Evolutionary conservation across 2,113 vertebrate genomes (phyloP), one percentile per base, ranked within the genome.

Genomic region (Pampusana beccarii): DNA sequence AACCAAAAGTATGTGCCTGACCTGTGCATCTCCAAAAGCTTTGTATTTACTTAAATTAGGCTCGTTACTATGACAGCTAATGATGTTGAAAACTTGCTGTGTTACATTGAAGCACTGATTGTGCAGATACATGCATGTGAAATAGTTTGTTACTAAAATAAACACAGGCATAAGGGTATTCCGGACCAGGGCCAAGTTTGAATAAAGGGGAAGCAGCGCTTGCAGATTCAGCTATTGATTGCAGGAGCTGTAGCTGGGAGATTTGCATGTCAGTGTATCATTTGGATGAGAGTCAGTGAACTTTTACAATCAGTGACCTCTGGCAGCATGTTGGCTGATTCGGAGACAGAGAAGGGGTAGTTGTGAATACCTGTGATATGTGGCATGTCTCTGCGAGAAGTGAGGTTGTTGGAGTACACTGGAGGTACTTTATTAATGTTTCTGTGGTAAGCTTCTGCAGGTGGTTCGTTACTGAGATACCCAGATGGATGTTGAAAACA

Each of bases 101-200:
- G 74, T 74, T 83, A 8, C 56, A 50, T 1, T 3, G 29, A 83
- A 65, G 75, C 56, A 1, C 72, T 38, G 80, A 67, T 53, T 93
- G 57, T 86, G 91, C 84, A 69, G 91, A 87, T 95, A 70, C 80
- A 92, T 93, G 86, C 73, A 67, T 71, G 65, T 67, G 89, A 91
- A 94, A 84, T 69, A 44, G 81, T 86, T 92, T 86, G 93, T 84
- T 86, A 71, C 91, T 93, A 92, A 97, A 95, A 95, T 94, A 96
- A 96, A 94, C 88, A 75, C 10, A 29, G 65, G 50, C 88, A 80
- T 31, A 80, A 95, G 57, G 72, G 61, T 73, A 90, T 82, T 88
- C 73, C 89, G 95, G 93, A 96, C 60, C 25, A 19, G 61, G 86
- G 86, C 96, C 91, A 93, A 95, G 62, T 86, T 94, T 2, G 17